A percentile compares a stretch with the other conserved stretches of the same genome.
These are phyloP conservation scores for Xenopus laevis DNA, from an alignment of 2,113 vertebrate genomes.

Conservation along the genomic window DNA sequence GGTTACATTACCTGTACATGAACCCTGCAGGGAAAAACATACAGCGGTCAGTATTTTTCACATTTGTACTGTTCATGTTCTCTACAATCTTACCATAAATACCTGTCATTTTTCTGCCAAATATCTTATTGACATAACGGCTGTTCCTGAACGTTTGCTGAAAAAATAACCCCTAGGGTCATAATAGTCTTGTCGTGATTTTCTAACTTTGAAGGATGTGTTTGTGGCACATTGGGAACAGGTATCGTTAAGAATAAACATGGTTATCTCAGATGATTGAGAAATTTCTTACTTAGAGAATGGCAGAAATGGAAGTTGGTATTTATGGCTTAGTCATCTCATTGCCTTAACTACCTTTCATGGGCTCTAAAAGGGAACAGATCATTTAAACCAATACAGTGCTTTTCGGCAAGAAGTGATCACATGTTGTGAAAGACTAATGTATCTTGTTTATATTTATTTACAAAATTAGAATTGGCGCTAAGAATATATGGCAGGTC, in stretches of 20 bases:
- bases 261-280: no score
- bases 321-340: no score
- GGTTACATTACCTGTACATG: background rate
- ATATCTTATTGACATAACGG: background rate
- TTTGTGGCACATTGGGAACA: background rate
- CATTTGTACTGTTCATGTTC: background rate
- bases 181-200: conserved; percentile 25
- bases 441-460: no score
- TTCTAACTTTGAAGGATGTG: conserved; percentile 21
- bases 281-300: no score
- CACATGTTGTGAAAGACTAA: no score
- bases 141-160: background rate
- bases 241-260: background rate
- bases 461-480: no score
- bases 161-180: conserved; percentile 14
- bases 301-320: no score
- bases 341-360: no score
- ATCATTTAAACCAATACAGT: no score
- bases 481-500: no score
- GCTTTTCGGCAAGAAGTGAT: no score
- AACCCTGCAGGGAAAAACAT: conserved; percentile 8
- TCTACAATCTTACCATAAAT: background rate
- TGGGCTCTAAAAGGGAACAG: no score
- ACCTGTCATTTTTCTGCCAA: conserved; percentile 1
- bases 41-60: background rate